Percentiles rank a stretch among this genome's conserved stretches.
Evolutionary conservation across 2,113 vertebrate species (phyloP).

Genomic region (Oncorhynchus mykiss): DNA sequence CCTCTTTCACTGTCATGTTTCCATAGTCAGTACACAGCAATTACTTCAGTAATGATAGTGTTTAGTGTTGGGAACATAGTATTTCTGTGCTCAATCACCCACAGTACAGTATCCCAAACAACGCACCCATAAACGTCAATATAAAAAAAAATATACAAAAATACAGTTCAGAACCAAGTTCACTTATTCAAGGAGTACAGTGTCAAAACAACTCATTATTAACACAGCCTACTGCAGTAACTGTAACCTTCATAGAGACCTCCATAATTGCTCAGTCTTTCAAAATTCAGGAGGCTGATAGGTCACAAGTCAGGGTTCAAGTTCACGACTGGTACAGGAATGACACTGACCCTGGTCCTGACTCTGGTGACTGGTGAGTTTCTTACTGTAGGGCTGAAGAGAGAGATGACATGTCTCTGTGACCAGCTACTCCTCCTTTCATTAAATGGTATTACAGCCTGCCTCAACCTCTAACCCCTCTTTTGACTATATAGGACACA

Average conservation of each 20-base stretch:
- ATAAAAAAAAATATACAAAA: background rate
- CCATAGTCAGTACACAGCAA: background rate
- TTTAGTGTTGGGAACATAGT: conserved; percentile 3
- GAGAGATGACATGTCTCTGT: conserved; percentile 14
- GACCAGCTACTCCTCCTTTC: conserved; percentile 17
- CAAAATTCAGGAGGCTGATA: too few species aligned
- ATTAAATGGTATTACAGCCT: conserved; percentile 21
- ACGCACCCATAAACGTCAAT: background rate
- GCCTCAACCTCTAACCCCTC: too few species aligned
- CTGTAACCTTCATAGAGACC: too few species aligned
- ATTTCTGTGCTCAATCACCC: background rate
- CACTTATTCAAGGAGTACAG: background rate
- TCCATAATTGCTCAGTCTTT: too few species aligned
- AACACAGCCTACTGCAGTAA: too few species aligned
- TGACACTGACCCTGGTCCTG: too few species aligned
- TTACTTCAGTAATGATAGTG: conserved; percentile 7
- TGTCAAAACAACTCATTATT: background rate
- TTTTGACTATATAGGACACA: too few species aligned
- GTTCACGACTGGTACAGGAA: conserved; percentile 8
- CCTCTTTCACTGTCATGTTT: background rate
- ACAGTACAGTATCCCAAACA: background rate
- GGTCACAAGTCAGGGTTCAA: too few species aligned
- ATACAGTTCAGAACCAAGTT: background rate
- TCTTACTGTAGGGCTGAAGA: conserved; percentile 7
- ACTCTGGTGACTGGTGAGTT: background rate